These are phyloP conservation scores for Diadromus collaris DNA, from an alignment of 2,888 invertebrate species.

Conservation along the genomic window DNA sequence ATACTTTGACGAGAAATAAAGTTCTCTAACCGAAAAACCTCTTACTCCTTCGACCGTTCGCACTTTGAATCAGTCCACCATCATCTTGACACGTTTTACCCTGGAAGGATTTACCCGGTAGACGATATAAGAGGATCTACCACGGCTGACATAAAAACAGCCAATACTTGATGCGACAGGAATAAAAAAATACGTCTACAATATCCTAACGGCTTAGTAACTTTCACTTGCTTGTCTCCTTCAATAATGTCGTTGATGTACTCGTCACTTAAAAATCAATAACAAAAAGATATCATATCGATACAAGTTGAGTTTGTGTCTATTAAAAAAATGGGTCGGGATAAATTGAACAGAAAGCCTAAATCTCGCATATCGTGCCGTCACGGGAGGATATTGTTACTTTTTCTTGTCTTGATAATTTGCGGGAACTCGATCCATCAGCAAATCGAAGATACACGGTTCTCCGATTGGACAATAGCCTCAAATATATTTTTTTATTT, in stretches of 20 bases:
- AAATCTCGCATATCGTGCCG: too few relatives aligned
- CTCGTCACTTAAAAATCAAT: too few relatives aligned
- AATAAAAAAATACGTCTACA: slow-evolving; percentile 3
- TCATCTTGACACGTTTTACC: slow-evolving; percentile 5
- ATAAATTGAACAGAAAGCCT: too few relatives aligned
- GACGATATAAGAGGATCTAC: slow-evolving; percentile 55
- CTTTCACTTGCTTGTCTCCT: background rate
- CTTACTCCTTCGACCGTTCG: slow-evolving; percentile 24
- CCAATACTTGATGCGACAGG: background rate
- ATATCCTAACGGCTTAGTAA: background rate
- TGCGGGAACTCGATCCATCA: background rate
- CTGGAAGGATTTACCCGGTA: slow-evolving; percentile 34
- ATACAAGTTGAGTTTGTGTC: too few relatives aligned
- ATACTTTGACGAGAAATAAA: slow-evolving; percentile 52
- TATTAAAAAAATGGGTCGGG: too few relatives aligned
- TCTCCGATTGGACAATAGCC: background rate
- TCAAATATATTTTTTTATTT: slow-evolving; percentile 18
- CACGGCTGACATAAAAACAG: slow-evolving; percentile 34
- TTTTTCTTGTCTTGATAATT: background rate
- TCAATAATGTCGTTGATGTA: too few relatives aligned
- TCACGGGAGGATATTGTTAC: too few relatives aligned
- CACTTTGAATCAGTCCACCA: slow-evolving; percentile 17
- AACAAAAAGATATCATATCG: too few relatives aligned
- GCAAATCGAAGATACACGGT: background rate
- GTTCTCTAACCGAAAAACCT: slow-evolving; percentile 51